These are phyloP conservation scores for Melipona quadrifasciata DNA, from an alignment of 1,140 invertebrate genomes.

Conservation along the genomic window DNA sequence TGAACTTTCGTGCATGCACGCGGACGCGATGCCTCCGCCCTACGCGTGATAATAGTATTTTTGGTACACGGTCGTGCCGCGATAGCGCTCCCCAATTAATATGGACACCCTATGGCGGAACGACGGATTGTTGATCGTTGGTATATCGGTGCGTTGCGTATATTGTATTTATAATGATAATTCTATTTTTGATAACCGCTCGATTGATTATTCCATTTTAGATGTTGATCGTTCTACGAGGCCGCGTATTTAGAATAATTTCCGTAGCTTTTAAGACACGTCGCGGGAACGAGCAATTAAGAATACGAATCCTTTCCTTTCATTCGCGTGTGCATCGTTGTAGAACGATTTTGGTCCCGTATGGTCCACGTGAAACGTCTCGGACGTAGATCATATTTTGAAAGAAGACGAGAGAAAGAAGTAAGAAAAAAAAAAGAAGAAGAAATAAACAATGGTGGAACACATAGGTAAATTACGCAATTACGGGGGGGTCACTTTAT, in stretches of 20 bases:
- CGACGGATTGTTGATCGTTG: constrained; percentile 44
- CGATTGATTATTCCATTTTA: constrained; percentile 45
- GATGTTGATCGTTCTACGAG: background rate
- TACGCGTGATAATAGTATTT: constrained; percentile 36
- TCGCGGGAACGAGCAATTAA: background rate
- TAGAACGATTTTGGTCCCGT: constrained; percentile 3
- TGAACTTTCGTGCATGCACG: constrained; percentile 6
- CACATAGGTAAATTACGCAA: background rate
- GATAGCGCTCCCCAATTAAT: background rate
- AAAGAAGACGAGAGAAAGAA: background rate
- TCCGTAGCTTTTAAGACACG: constrained; percentile 33
- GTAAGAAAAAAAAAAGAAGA: background rate
- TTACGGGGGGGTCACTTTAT: background rate
- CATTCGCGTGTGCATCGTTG: constrained; percentile 6
- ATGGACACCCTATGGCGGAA: constrained; percentile 17
- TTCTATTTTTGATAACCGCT: constrained; percentile 57
- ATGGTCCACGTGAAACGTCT: background rate
- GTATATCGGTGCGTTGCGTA: constrained; percentile 41
- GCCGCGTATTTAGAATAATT: constrained; percentile 39
- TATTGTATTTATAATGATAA: constrained; percentile 44
- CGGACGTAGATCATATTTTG: constrained; percentile 13
- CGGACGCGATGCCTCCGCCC: background rate
- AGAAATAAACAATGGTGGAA: background rate
- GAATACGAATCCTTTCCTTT: constrained; percentile 18
- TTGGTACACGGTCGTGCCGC: constrained; percentile 25